phyloP scores from a whole-genome alignment of 2,797 vertebrate species.

The Bufotes viridis region DNA sequence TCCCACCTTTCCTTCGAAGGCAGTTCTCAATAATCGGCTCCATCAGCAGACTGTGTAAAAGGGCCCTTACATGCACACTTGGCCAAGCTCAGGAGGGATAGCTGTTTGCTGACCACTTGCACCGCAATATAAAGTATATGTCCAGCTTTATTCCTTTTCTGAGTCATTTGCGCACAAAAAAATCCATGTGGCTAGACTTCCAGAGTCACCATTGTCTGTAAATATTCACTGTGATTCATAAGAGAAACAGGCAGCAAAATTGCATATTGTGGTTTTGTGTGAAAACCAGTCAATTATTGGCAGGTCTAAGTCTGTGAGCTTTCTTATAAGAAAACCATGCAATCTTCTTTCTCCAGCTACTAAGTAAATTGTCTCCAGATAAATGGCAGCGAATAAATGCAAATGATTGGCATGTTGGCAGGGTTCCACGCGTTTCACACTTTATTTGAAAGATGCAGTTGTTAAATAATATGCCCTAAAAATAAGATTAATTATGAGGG shows the following conservation, averaged over 20 bases:
- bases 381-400: not conserved
- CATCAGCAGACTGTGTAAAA: no score
- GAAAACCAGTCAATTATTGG: not conserved
- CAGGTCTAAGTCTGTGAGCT: not conserved
- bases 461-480: slow-evolving; percentile 54
- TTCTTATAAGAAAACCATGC: not conserved
- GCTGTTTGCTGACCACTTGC: no score
- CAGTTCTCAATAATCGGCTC: no score
- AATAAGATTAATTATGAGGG: slow-evolving; percentile 51
- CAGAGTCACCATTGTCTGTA: not conserved
- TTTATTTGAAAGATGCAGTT: slow-evolving; percentile 50
- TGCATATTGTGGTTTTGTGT: not conserved
- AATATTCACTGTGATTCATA: not conserved
- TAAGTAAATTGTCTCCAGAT: not conserved
- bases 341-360: not conserved
- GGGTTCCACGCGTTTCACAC: slow-evolving; percentile 3
- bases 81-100: no score
- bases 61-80: no score
- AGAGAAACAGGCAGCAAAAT: not conserved
- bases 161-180: no score
- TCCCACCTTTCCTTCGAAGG: no score
- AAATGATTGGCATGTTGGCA: slow-evolving; percentile 38
- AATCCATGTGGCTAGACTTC: no score
- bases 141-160: no score
- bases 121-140: no score